Percentiles rank a stretch among this genome's conserved stretches.
Conservation (phyloP, 2,888 invertebrate genomes). For the Eupithecia centaureata region DNA sequence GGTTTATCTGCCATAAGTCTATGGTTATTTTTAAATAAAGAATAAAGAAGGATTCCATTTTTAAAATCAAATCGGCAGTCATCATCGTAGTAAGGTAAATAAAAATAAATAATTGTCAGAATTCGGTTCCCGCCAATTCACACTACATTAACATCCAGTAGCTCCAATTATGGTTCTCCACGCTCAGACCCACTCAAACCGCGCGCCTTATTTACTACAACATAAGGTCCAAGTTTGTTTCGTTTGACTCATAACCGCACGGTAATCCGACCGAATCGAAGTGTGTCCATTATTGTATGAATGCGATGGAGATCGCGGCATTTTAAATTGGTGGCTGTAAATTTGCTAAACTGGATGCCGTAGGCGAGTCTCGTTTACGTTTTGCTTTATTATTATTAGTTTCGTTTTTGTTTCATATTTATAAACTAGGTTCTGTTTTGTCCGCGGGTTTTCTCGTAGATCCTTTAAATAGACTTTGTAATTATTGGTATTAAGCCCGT, state of each 20-base stretch:
- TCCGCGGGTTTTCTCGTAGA: not conserved
- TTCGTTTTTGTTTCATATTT: conserved; percentile 34
- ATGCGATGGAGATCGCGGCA: conserved; percentile 39
- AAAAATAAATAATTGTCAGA: conserved; percentile 44
- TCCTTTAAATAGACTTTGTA: not conserved
- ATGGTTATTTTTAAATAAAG: not conserved
- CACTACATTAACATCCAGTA: conserved; percentile 75
- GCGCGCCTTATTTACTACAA: conserved; percentile 11
- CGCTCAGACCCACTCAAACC: conserved; percentile 45
- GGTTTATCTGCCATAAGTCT: too few relatives aligned
- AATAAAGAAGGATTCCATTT: not conserved
- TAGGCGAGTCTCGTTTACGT: conserved; percentile 43
- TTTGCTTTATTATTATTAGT: conserved; percentile 34
- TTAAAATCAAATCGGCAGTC: conserved; percentile 5
- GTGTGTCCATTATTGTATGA: conserved; percentile 37
- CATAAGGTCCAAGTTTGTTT: conserved; percentile 35
- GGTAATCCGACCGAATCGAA: conserved; percentile 53
- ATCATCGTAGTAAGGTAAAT: conserved; percentile 19
- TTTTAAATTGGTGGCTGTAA: conserved; percentile 51
- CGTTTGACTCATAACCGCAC: conserved; percentile 37
- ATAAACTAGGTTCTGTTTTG: conserved; percentile 9
- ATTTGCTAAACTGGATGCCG: conserved; percentile 53
- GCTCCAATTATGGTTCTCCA: conserved; percentile 66
- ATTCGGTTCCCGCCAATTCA: conserved; percentile 58
- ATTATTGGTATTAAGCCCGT: not conserved